Evolutionary conservation across 2,113 vertebrate genomes (phyloP), one percentile per base, ranked within the genome.

Genomic region (Mus spicilegus): DNA sequence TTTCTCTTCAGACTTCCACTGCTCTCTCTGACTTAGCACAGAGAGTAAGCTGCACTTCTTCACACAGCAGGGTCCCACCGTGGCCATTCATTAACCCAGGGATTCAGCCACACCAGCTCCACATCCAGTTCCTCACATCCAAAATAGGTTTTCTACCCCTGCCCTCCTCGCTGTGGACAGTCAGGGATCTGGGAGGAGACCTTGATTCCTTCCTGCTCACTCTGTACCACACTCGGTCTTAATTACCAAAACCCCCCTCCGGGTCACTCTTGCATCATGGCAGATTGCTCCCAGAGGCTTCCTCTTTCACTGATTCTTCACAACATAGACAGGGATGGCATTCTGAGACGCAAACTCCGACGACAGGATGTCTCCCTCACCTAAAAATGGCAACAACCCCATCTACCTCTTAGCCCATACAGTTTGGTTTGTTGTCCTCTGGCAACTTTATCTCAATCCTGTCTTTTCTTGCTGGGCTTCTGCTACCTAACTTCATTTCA

Each of bases 91-190:
- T 33, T 13, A 0, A 36, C 54, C 85, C 49, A 4, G 16, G 46
- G 13, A 16, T 26, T 33, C 87, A 56, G 2, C 24, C 24, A 28
- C 69, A 8, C 51, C 63, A 28, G 0, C 30, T 75, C 0, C 0
- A 5, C 46, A 61, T 73, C 28, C 54, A 6, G 75, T 65, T 51
- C 28, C 6, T 7, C n/a, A 17, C 28, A 42, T 67, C 22, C 49
- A 42, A 73, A 63, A 36, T 28, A 46, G 75, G 36, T 51, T 28
- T 28, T 12, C 36, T 39, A n/a, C 13, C 51, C 3, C 69, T 61
- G 5, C 39, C 10, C 54, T 87, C 88, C 17, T 36, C 58, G 42
- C 78, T 67, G 4, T 28, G 26, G 26, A 67, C 2, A 49, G 17
- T 61, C 39, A 69, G 54, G 3, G 33, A 49, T 22, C 78, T 93